These are phyloP conservation scores for Macaca mulatta DNA, from an alignment of 2,113 vertebrate species.

Conservation along the genomic window DNA sequence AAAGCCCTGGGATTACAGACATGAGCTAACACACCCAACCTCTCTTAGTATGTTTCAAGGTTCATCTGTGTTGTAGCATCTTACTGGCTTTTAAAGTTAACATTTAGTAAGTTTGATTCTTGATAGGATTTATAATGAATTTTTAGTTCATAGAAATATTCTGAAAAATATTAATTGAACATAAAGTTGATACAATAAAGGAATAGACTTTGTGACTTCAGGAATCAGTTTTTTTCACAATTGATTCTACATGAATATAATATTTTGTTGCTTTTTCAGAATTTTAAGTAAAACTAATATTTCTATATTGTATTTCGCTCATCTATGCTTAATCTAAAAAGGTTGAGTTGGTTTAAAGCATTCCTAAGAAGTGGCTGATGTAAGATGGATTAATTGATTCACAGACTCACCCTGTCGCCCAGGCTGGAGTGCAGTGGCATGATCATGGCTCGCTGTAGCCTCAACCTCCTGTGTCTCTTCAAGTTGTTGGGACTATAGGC, in stretches of 20 bases:
- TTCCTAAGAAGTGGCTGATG: neutral
- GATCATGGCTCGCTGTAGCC: no score
- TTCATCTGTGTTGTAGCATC: neutral
- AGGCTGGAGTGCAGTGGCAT: no score
- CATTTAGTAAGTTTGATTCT: neutral
- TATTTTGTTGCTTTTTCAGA: neutral
- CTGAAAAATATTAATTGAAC: neutral
- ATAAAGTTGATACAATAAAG: neutral
- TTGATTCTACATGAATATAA: neutral
- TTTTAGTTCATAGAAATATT: neutral
- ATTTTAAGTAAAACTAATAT: neutral
- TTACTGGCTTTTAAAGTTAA: neutral
- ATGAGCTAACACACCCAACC: no score
- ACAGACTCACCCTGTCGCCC: fast-evolving
- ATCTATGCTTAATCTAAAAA: neutral
- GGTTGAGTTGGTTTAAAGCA: neutral
- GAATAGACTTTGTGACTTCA: neutral
- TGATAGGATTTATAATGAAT: neutral
- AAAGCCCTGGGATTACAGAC: no score
- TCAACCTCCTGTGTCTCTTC: no score
- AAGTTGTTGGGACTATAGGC: no score
- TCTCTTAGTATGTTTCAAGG: neutral
- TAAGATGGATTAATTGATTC: neutral
- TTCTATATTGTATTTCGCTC: neutral
- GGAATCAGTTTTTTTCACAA: neutral